Evolutionary conservation across 2,888 invertebrate genomes (phyloP).

Genomic region (Holacanthella duospinosa): DNA sequence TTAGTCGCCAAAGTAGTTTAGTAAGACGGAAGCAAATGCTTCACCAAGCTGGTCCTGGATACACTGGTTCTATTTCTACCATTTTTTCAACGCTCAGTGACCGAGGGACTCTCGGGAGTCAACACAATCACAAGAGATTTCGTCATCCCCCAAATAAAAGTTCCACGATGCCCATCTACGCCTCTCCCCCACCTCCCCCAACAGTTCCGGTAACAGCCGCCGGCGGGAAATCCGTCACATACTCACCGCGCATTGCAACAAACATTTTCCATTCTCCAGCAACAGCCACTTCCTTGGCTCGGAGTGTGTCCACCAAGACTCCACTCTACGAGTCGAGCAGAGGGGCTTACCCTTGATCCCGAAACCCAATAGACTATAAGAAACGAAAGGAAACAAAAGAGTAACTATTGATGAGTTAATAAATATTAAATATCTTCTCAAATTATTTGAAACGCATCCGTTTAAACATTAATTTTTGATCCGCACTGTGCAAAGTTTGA

Average conservation of each 20-base stretch:
- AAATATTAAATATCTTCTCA: neutral
- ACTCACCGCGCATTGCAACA: constrained; percentile 37
- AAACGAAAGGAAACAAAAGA: neutral
- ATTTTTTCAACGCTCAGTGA: constrained; percentile 39
- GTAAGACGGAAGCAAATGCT: constrained; percentile 38
- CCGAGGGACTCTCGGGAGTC: constrained; percentile 37
- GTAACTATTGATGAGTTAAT: neutral
- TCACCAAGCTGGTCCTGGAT: constrained; percentile 36
- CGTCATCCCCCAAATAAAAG: constrained; percentile 14
- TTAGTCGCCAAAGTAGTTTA: constrained; percentile 38
- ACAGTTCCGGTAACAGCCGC: constrained; percentile 20
- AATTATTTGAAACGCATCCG: no score
- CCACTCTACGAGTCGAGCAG: constrained; percentile 34
- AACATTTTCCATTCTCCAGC: constrained; percentile 37
- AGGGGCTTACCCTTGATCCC: constrained; percentile 35
- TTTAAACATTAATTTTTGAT: no score
- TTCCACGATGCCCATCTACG: constrained; percentile 13
- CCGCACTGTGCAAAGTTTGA: no score
- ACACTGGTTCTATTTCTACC: constrained; percentile 38
- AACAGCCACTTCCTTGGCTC: constrained; percentile 34
- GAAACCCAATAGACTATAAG: neutral
- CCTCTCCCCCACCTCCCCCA: constrained; percentile 21
- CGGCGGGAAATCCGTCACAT: constrained; percentile 35
- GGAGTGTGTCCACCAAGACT: constrained; percentile 37
- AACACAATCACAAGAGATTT: constrained; percentile 25